Base-by-base conservation (phyloP, 1,140 invertebrate species). In the Tribolium castaneum region DNA sequence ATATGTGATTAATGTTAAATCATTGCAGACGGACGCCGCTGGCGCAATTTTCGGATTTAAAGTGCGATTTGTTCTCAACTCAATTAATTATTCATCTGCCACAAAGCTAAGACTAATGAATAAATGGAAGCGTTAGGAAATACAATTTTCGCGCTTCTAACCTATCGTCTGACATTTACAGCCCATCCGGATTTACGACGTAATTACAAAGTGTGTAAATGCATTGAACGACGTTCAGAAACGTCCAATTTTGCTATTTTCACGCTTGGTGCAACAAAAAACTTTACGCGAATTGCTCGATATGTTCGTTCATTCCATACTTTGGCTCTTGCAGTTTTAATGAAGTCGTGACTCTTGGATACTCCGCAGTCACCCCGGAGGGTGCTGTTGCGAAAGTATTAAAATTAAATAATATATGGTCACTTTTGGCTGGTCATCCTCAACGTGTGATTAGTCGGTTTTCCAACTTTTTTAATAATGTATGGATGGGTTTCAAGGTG, bases 171-270 rank as follows among this genome's bases (percentile, higher is more conserved):
- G 59, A 66, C 59, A 35, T 66, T 66, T 66, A 66, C 59, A 12
- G 34, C 59, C 22, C 10, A 35, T 34, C 59, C 13, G 25, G 59
- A 66, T 66, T 66, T 66, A 66, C 59, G 59, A 66, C 30, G 59
- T 39, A 16, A 66, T 66, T 66, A 66, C n/a, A 4, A 66, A 66
- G 30, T 35, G 59, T 35, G 59, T 66, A 66, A 66, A 34, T 66
- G 16, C 13, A 66, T 62, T 62, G 22, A 30, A 62, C 25, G 13
- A 1, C 25, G 25, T 56, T 39, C 9, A 30, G 35, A 5, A 6
- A 1, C 25, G 25, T 56, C 4, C 9, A 39, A 39, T 39, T 39
- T 39, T 39, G 34, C 4, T 39, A 39, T 39, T 39, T 39, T 39
- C 34, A 39, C 34, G 34, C 34, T 39, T 39, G 6, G 34, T 39